These are phyloP conservation scores for Ara ararauna DNA, from an alignment of 2,797 vertebrate genomes.

Conservation along the genomic window DNA sequence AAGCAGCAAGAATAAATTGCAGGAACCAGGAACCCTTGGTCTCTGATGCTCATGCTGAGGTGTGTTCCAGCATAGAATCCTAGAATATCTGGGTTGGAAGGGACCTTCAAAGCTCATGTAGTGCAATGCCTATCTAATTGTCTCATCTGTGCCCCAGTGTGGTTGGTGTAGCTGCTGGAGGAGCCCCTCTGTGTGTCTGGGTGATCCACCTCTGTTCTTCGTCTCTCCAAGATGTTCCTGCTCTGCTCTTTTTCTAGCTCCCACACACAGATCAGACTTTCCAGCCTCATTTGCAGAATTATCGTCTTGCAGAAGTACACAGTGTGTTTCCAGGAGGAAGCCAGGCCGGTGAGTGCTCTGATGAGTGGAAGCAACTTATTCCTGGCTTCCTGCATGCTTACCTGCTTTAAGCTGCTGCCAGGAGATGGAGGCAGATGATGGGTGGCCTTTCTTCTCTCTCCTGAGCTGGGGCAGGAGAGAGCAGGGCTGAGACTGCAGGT, in stretches of 20 bases:
- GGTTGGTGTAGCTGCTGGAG: neutral
- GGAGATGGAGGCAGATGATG: neutral
- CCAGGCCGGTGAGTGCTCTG: slow-evolving; percentile 35
- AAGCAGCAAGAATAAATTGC: neutral
- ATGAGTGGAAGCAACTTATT: neutral
- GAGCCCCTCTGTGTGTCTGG: neutral
- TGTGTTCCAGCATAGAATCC: neutral
- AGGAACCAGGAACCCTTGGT: neutral
- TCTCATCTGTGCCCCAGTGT: rapidly evolving
- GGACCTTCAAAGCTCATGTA: neutral
- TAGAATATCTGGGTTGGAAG: neutral
- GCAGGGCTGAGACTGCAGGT: neutral
- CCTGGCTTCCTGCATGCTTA: neutral
- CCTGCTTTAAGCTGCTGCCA: neutral
- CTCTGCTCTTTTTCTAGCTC: slow-evolving; percentile 35
- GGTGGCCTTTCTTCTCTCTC: neutral
- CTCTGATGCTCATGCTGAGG: neutral
- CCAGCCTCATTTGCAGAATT: slow-evolving; percentile 52
- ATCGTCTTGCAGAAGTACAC: slow-evolving; percentile 63
- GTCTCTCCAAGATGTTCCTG: neutral
- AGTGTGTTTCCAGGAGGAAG: slow-evolving; percentile 50
- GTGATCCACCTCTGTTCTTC: neutral
- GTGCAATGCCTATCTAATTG: neutral
- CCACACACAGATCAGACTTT: neutral
- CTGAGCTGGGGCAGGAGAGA: neutral